Conservation (phyloP, 2,113 vertebrate species). For the Amphilophus citrinellus region DNA sequence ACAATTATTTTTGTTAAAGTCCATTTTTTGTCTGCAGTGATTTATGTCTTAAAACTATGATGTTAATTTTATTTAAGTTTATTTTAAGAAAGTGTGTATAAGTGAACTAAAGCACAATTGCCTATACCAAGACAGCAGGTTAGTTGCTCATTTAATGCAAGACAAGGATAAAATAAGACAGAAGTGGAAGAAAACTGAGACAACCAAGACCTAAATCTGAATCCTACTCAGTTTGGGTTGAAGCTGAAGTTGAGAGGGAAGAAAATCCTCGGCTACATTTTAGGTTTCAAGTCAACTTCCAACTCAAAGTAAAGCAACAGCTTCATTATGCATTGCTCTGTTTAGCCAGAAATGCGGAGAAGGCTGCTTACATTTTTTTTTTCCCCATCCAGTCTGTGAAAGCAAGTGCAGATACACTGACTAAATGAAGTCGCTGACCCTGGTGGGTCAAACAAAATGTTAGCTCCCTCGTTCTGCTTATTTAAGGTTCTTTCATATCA, state of each 20-base stretch:
- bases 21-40: not conserved
- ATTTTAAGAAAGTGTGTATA: not conserved
- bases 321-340: too few species aligned
- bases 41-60: not conserved
- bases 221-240: not conserved
- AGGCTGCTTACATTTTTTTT: too few species aligned
- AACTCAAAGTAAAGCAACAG: too few species aligned
- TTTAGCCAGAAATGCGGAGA: too few species aligned
- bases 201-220: not conserved
- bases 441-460: not conserved
- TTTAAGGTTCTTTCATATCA: not conserved
- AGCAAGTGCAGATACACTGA: too few species aligned
- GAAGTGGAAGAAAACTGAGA: too few species aligned
- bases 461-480: not conserved
- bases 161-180: too few species aligned
- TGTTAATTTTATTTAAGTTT: not conserved
- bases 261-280: too few species aligned
- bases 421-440: accelerated
- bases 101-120: not conserved
- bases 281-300: too few species aligned
- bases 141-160: too few species aligned
- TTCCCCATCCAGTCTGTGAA: too few species aligned
- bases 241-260: too few species aligned
- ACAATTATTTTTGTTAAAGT: not conserved
- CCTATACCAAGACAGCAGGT: not conserved